Base-by-base conservation (phyloP, 2,113 vertebrate species). In the Gymnarchus niloticus region DNA sequence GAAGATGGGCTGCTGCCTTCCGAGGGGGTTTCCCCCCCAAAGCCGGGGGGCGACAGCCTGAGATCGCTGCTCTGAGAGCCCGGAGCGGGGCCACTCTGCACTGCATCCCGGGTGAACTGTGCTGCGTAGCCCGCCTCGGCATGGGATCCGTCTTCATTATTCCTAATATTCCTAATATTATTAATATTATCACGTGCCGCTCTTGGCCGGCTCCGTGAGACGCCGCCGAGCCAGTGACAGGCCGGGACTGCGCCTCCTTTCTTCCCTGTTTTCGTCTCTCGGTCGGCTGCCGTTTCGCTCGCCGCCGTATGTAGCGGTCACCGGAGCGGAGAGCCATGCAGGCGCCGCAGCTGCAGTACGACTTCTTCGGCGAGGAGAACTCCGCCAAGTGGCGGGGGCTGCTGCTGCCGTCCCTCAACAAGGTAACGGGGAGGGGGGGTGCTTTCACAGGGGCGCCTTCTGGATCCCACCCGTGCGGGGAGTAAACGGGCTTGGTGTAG, bases 291-390 rank as follows among this genome's bases (percentile, higher is more conserved):
- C 8, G 12, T 21, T 2, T 57, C 56, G 12, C 2, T 57, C 23
- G 78, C 28, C 44, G 51, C 81, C 51, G 81, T 56, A 46, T 54
- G 49, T 21, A 28, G 23, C 10, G 17, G 25, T 56, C 59, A 23
- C 56, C n/a, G n/a, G n/a, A n/a, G 86, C 77, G 51, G 81, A 88
- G 90, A 94, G 92, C 91, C 94, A 97, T 98, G 97, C 96, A 97
- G 94, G 93, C 94, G 91, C 93, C 93, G 61, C 96, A 92, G 93
- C 93, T 94, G 90, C 93, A 93, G 54, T 97, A 97, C 94, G 97
- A 97, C 91, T 97, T 98, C 91, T 97, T 95, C 94, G 96, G 93
- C 92, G 97, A 97, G 81, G 97, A 98, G 88, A 98, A 97, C 92
- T 93, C 95, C 73, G 93, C 93, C 85, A 97, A 97, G 91, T 98